These are phyloP conservation scores for Peromyscus aztecus DNA, from an alignment of 2,797 vertebrate species.

Conservation along the genomic window DNA sequence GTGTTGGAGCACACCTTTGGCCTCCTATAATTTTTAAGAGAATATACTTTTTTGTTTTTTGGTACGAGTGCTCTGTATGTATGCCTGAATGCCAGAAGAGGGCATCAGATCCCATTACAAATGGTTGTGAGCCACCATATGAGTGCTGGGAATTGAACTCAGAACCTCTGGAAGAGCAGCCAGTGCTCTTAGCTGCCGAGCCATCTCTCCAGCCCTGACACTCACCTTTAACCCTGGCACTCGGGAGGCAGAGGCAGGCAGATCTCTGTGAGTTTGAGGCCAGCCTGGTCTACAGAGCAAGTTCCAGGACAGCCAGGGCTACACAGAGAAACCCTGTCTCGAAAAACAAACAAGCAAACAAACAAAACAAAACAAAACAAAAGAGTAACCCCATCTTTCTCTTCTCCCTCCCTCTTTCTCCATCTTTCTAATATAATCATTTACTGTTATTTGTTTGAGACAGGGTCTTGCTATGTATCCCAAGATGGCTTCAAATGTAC, in stretches of 20 bases:
- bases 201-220: background rate
- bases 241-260: background rate
- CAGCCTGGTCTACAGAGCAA: background rate
- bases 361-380: background rate
- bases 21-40: background rate
- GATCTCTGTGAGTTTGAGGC: background rate
- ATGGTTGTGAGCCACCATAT: background rate
- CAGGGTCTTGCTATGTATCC: background rate
- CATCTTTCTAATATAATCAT: background rate
- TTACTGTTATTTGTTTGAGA: background rate
- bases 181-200: background rate
- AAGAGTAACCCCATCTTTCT: slow-evolving; percentile 1
- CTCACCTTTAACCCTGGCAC: background rate
- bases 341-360: background rate
- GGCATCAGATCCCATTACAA: background rate
- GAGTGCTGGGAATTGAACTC: background rate
- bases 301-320: background rate
- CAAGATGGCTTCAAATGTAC: background rate
- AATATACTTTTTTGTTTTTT: background rate
- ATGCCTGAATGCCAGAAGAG: background rate
- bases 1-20: fast-evolving
- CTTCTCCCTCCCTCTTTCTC: background rate
- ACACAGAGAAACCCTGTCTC: background rate
- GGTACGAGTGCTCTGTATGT: background rate
- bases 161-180: background rate